These are phyloP conservation scores for Typhlomys cinereus DNA, from an alignment of 2,113 vertebrate genomes.

Conservation along the genomic window DNA sequence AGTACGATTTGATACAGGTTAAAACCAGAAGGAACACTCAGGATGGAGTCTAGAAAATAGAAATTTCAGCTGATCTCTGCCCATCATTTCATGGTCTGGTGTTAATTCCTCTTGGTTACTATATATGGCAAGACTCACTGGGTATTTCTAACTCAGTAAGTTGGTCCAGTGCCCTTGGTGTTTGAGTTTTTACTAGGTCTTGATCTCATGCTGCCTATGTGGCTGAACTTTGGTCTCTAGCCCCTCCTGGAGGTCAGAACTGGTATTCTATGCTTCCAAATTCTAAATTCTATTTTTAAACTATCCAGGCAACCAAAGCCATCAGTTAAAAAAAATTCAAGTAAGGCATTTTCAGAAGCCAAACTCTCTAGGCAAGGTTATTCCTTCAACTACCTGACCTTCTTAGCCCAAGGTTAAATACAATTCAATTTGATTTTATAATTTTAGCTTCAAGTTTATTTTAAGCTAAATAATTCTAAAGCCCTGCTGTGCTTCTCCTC, in stretches of 20 bases:
- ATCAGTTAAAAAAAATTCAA: neutral
- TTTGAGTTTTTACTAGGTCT: neutral
- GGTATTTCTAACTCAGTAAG: neutral
- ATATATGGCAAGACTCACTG: neutral
- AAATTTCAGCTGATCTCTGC: fast-evolving
- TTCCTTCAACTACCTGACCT: neutral
- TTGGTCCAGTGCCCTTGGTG: neutral
- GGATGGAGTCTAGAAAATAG: neutral
- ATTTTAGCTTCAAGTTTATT: slow-evolving; percentile 54
- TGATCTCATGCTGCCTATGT: neutral
- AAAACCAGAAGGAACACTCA: neutral
- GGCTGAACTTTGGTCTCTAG: neutral
- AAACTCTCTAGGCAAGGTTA: neutral
- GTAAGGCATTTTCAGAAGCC: neutral
- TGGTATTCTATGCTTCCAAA: neutral
- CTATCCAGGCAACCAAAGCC: neutral
- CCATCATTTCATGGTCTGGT: fast-evolving
- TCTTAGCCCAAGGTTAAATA: neutral
- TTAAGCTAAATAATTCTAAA: slow-evolving; percentile 20
- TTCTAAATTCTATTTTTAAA: neutral
- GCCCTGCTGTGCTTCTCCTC: slow-evolving; percentile 32
- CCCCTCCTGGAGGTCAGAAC: neutral
- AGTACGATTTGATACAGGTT: neutral
- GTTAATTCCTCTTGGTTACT: neutral
- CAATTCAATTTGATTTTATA: neutral